Conservation (phyloP, 2,888 invertebrate species). For the Volucella inflata region DNA sequence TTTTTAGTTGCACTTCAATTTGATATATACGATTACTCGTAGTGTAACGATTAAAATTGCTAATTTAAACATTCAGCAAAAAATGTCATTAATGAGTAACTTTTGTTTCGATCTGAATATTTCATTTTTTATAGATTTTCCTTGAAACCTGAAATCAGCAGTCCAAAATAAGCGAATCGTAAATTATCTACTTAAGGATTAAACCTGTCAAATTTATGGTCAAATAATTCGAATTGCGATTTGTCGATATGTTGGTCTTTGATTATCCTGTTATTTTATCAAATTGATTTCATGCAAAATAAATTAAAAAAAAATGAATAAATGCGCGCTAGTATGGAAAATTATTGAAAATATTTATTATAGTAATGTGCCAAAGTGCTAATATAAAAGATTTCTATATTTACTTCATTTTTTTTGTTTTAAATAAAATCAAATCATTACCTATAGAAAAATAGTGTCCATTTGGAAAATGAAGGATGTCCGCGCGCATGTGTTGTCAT, state of each 20-base stretch:
- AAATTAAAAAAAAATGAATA: slow-evolving; percentile 42
- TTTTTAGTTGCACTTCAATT: too few relatives aligned
- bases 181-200: slow-evolving; percentile 56
- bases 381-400: slow-evolving; percentile 42
- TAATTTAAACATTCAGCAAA: slow-evolving; percentile 10
- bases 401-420: slow-evolving; percentile 45
- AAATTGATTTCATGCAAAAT: slow-evolving; percentile 54
- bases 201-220: slow-evolving; percentile 61
- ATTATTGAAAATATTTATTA: slow-evolving; percentile 17
- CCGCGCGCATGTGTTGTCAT: slow-evolving; percentile 72
- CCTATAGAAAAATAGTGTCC: slow-evolving; percentile 72
- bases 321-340: slow-evolving; percentile 41
- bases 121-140: neutral
- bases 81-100: slow-evolving; percentile 48
- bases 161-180: slow-evolving; percentile 62
- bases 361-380: slow-evolving; percentile 50
- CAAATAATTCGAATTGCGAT: slow-evolving; percentile 64
- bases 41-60: neutral
- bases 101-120: neutral
- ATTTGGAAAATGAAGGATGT: slow-evolving; percentile 72
- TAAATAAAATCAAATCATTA: slow-evolving; percentile 64
- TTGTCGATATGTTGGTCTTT: slow-evolving; percentile 37
- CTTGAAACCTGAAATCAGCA: slow-evolving; percentile 52
- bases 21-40: too few relatives aligned
- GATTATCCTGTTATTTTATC: slow-evolving; percentile 58